phyloP scores from a whole-genome alignment of 2,888 invertebrate genomes.

The Caenorhabditis japonica region DNA sequence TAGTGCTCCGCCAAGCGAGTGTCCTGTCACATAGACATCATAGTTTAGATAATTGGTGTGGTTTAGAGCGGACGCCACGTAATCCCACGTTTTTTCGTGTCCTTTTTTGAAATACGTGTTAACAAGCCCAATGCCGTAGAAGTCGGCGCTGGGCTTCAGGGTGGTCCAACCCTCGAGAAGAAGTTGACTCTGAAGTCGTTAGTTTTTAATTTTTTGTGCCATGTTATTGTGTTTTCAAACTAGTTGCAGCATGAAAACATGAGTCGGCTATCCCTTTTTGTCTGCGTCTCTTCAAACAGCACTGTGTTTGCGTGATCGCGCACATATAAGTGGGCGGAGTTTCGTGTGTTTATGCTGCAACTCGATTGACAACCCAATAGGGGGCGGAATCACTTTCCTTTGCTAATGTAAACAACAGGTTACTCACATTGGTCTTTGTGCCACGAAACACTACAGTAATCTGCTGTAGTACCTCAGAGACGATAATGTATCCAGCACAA shows the following conservation, averaged over 20 bases:
- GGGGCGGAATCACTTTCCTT: too few relatives aligned
- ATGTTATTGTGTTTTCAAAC: too few relatives aligned
- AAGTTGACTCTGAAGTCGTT: constrained; percentile 69
- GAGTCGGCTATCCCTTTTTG: too few relatives aligned
- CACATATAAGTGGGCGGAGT: too few relatives aligned
- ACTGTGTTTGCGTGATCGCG: too few relatives aligned
- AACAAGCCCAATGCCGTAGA: constrained; percentile 70
- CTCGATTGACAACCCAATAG: too few relatives aligned
- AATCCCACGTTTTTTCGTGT: constrained; percentile 68
- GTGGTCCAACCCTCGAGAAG: constrained; percentile 70
- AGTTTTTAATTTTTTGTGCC: too few relatives aligned
- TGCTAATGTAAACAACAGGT: too few relatives aligned
- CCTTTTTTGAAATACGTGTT: constrained; percentile 72
- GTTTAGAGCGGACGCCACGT: constrained; percentile 54
- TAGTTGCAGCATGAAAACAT: too few relatives aligned
- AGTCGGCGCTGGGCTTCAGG: constrained; percentile 62
- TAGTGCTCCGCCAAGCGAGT: constrained; percentile 72
- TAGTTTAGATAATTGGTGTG: constrained; percentile 65
- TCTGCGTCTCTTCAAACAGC: too few relatives aligned
- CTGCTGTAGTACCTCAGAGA: constrained; percentile 35
- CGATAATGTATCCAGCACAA: constrained; percentile 57
- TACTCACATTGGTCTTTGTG: constrained; percentile 51
- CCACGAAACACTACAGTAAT: constrained; percentile 57
- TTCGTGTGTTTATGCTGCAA: too few relatives aligned
- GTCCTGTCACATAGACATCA: constrained; percentile 71